phyloP scores from a whole-genome alignment of 2,797 vertebrate genomes.

The Coregonus suidteri region DNA sequence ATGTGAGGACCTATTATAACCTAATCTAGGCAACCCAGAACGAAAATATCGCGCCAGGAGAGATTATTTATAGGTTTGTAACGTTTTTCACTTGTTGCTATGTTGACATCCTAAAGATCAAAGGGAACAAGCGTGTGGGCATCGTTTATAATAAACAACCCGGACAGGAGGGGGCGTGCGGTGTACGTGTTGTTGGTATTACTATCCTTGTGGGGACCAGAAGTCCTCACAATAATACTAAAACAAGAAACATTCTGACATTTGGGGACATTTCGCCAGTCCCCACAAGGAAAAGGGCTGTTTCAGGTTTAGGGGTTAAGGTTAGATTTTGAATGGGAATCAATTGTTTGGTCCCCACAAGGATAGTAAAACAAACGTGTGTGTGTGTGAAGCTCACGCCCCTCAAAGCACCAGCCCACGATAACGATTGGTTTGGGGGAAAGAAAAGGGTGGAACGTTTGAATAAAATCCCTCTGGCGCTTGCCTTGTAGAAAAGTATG shows the following conservation, averaged over 20 bases:
- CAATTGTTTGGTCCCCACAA: no score
- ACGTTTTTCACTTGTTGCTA: background rate
- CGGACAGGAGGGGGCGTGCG: background rate
- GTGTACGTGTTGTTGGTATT: background rate
- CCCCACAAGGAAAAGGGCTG: no score
- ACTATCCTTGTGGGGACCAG: no score
- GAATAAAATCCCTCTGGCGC: constrained; percentile 60
- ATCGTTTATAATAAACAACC: constrained; percentile 12
- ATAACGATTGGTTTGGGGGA: constrained; percentile 71
- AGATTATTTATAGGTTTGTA: background rate
- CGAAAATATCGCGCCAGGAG: background rate
- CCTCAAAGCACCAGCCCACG: constrained; percentile 65
- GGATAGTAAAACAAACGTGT: background rate
- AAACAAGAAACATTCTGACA: no score
- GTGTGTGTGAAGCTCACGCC: constrained; percentile 62
- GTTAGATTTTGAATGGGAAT: no score
- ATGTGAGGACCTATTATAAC: background rate
- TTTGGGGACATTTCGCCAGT: no score
- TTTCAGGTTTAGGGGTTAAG: no score
- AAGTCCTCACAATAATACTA: no score
- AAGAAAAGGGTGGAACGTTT: constrained; percentile 47
- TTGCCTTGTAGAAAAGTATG: constrained; percentile 33
- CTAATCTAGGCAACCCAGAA: constrained; percentile 8
- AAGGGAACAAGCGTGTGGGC: constrained; percentile 23
- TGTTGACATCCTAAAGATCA: constrained; percentile 10